A percentile compares a stretch with the other conserved stretches of the same genome.
Conservation (phyloP, 2,113 vertebrate genomes). For the Corythoichthys intestinalis region DNA sequence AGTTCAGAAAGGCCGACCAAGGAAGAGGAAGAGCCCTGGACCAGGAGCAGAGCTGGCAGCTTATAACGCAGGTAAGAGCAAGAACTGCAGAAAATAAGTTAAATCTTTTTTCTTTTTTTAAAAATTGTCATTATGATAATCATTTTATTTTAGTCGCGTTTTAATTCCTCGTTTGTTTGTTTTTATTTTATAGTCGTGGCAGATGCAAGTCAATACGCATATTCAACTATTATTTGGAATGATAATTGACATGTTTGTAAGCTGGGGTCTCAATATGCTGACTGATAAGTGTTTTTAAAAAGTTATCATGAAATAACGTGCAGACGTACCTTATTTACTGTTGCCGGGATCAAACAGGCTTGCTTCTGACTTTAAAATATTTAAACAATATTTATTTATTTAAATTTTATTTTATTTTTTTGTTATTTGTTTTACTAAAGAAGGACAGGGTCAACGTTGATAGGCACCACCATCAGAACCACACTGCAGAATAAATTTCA, state of each 20-base stretch:
- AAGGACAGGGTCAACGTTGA: not conserved
- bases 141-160: too few species aligned
- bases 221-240: not conserved
- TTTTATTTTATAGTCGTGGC: not conserved
- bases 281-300: too few species aligned
- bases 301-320: too few species aligned
- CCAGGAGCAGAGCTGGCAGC: conserved; percentile 92
- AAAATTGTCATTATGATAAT: too few species aligned
- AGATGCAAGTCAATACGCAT: not conserved
- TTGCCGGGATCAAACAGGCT: too few species aligned
- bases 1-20: conserved; percentile 94
- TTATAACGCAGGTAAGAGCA: conserved; percentile 90
- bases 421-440: too few species aligned
- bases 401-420: too few species aligned
- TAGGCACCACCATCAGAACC: not conserved
- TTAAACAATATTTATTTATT: too few species aligned
- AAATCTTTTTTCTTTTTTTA: too few species aligned
- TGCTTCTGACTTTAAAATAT: too few species aligned
- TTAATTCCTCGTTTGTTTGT: not conserved
- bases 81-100: not conserved
- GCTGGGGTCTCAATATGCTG: too few species aligned
- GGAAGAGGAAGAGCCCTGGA: conserved; percentile 94
- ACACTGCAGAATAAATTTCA: not conserved
- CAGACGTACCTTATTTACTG: too few species aligned
- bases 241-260: not conserved